Evolutionary conservation across 2,888 invertebrate genomes (phyloP), one percentile per base, ranked within the genome.

Genomic region (Emmelina monodactyla): DNA sequence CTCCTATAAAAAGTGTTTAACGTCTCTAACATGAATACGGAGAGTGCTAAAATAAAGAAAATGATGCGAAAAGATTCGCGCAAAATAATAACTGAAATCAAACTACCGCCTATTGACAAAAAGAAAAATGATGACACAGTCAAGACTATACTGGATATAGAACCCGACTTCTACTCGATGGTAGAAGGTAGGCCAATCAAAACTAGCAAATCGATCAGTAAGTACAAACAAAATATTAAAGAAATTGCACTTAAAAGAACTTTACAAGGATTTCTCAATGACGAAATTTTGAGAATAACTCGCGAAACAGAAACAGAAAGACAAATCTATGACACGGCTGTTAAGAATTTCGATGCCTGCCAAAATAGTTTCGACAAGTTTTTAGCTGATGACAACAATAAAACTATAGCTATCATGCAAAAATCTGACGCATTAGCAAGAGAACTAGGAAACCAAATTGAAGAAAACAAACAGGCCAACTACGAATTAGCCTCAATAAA

Each of bases 161-260:
- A 88, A 55, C 84, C 86, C 1, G 70, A 83, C n/a, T 88, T 82
- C 54, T 88, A 83, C 51, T 73, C 82, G 1, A 66, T 84, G 46
- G 70, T 87, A 1, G 80, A 82, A 52, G 86, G 85, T 32, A 71
- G 86, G 36, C 82, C 85, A 2, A 80, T 86, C 22, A 68, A 73
- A 35, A 79, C 83, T 22, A 82, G 78, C 40, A 75, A 81, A 31
- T 84, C 83, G 12, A 63, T 82, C 33, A 55, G 67, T 25, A 65
- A 76, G 32, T 88, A 88, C 48, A 75, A 86, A 41, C 56, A 68
- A 35, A 67, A 83, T 35, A 70, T 79, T 22, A 73, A 78, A 47
- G 61, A 73, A 30, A 51, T 78, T 29, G 69, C 71, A 1, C 43
- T 78, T 12, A 78, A 73, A 43, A 53, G 68, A 42, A 66, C 65